phyloP scores from a whole-genome alignment of 2,797 vertebrate genomes.

The Tachyglossus aculeatus region DNA sequence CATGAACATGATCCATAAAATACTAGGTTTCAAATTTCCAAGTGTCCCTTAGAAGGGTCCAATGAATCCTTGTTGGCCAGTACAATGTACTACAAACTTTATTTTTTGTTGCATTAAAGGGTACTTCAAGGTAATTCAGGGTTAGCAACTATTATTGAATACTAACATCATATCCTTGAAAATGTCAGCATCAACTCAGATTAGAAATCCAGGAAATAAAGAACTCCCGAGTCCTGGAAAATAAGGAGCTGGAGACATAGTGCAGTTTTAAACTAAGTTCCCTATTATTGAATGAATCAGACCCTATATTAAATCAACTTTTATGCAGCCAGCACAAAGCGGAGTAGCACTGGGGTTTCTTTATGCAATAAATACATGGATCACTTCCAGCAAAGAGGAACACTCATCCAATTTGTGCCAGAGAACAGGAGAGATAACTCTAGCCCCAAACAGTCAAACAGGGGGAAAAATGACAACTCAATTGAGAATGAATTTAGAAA shows the following conservation, averaged over 20 bases:
- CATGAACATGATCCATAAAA: too few species aligned
- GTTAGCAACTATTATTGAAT: too few species aligned
- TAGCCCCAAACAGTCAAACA: constrained; percentile 32
- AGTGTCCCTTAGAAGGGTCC: too few species aligned
- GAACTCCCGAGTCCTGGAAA: neutral
- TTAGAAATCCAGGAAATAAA: neutral
- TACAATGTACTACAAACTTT: too few species aligned
- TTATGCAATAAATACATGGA: constrained; percentile 28
- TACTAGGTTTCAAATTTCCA: too few species aligned
- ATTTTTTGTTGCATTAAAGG: too few species aligned
- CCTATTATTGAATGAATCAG: constrained; percentile 34
- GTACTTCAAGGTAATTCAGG: too few species aligned
- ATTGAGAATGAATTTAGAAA: constrained; percentile 18
- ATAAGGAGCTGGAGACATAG: neutral
- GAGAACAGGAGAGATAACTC: constrained; percentile 12
- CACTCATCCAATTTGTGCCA: neutral
- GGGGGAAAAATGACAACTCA: constrained; percentile 20
- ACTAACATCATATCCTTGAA: too few species aligned
- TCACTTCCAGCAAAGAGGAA: constrained; percentile 50
- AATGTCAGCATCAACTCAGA: neutral
- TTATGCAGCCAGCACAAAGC: constrained; percentile 37
- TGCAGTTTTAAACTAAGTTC: constrained; percentile 40
- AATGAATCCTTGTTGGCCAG: too few species aligned
- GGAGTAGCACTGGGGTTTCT: constrained; percentile 21
- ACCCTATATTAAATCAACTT: constrained; percentile 46